Conservation (phyloP, 92 coral and sea anemone genomes). For the Parazoanthus darwini region DNA sequence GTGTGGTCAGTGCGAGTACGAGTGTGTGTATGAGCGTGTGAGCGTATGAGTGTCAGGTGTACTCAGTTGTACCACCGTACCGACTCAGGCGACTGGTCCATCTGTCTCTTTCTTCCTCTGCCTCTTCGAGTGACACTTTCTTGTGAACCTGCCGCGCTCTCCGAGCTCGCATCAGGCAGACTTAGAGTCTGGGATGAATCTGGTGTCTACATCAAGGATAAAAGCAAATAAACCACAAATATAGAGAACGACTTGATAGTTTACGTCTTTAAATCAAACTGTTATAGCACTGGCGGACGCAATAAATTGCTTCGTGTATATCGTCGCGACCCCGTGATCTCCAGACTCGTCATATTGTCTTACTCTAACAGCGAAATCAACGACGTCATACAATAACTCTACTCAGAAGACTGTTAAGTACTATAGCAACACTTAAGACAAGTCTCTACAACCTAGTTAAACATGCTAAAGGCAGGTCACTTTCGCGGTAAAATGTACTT, state of each 20-base stretch:
- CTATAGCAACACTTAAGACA: too few relatives aligned
- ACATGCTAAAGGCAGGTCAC: too few relatives aligned
- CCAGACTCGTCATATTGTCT: too few relatives aligned
- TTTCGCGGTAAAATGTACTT: too few relatives aligned
- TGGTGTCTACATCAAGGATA: constrained; percentile 12
- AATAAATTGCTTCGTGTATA: too few relatives aligned
- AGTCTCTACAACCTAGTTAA: too few relatives aligned
- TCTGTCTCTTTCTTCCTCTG: constrained; percentile 32
- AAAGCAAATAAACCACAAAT: not conserved
- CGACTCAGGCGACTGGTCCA: constrained; percentile 15
- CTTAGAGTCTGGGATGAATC: constrained; percentile 36
- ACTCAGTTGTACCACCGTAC: not conserved
- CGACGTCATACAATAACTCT: too few relatives aligned
- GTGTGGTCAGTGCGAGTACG: not conserved
- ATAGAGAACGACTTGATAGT: too few relatives aligned
- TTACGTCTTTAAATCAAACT: not conserved
- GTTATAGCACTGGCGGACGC: not conserved
- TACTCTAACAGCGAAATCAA: too few relatives aligned
- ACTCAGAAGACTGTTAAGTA: too few relatives aligned
- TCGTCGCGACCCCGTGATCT: too few relatives aligned
- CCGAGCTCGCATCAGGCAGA: not conserved
- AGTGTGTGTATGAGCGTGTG: not conserved
- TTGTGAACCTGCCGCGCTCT: constrained; percentile 3
- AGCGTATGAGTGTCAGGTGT: not conserved
- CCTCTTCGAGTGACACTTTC: constrained; percentile 13